Evolutionary conservation across 2,113 vertebrate genomes (phyloP).

Genomic region (Brevimyrus niger): DNA sequence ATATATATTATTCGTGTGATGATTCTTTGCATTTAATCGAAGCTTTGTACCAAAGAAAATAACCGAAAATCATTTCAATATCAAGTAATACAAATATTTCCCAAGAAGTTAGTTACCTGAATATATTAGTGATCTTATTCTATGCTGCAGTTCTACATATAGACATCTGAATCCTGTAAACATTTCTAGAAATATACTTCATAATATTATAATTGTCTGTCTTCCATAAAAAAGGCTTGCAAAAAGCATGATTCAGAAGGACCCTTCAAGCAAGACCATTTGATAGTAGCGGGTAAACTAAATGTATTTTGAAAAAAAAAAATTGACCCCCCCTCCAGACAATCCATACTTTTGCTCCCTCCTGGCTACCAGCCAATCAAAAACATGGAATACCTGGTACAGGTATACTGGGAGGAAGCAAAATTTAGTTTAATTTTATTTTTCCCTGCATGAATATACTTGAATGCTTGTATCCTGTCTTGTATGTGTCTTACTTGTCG

Average conservation of each 20-base stretch:
- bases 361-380: not conserved
- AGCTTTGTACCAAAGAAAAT: not conserved
- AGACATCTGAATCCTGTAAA: not conserved
- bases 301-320: not conserved
- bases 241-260: not conserved
- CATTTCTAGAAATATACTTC: not conserved
- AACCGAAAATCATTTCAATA: not conserved
- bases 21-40: not conserved
- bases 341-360: not conserved
- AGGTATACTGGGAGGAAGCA: not conserved
- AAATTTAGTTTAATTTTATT: too few relatives aligned
- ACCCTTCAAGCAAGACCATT: not conserved
- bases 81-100: not conserved
- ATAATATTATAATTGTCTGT: too few relatives aligned
- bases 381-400: not conserved
- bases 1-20: not conserved
- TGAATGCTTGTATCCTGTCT: too few relatives aligned
- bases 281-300: not conserved
- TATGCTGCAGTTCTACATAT: not conserved
- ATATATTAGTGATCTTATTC: not conserved
- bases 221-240: not conserved
- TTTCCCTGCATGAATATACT: too few relatives aligned
- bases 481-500: too few relatives aligned
- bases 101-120: not conserved
- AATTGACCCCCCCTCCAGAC: too few relatives aligned